Conservation (phyloP, 92 coral and sea anemone species). For the Porites rus region DNA sequence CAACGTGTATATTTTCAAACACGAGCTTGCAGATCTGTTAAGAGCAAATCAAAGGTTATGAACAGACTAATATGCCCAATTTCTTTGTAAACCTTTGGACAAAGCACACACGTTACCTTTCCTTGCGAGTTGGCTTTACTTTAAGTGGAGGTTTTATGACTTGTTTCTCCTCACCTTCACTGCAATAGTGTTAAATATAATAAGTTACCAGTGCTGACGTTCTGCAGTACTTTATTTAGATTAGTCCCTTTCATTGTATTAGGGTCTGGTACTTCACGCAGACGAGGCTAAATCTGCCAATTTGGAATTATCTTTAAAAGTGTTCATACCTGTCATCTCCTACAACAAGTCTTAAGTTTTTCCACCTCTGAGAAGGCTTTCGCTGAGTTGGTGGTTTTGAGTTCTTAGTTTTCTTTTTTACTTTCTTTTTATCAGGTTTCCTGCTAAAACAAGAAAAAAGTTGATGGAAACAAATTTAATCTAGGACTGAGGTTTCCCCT, state of each 20-base stretch:
- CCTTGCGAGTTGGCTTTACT: conserved; percentile 41
- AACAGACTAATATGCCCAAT: not conserved
- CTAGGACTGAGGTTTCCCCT: not conserved
- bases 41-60: no score
- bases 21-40: no score
- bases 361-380: conserved; percentile 87
- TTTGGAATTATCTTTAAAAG: no score
- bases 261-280: no score
- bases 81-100: not conserved
- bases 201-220: no score
- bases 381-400: conserved; percentile 42
- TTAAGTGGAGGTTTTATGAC: conserved; percentile 26
- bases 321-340: conserved; percentile 73
- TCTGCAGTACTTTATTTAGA: no score
- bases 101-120: not conserved
- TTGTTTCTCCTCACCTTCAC: conserved; percentile 50
- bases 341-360: conserved; percentile 72
- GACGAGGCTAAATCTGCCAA: no score
- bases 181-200: not conserved
- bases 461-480: not conserved
- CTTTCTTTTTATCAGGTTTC: conserved; percentile 50
- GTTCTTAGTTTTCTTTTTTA: conserved; percentile 38
- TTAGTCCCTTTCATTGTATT: no score
- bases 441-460: not conserved
- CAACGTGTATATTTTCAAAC: no score